Base-by-base conservation (phyloP, 1,140 invertebrate genomes). In the Zaprionus africanus region DNA sequence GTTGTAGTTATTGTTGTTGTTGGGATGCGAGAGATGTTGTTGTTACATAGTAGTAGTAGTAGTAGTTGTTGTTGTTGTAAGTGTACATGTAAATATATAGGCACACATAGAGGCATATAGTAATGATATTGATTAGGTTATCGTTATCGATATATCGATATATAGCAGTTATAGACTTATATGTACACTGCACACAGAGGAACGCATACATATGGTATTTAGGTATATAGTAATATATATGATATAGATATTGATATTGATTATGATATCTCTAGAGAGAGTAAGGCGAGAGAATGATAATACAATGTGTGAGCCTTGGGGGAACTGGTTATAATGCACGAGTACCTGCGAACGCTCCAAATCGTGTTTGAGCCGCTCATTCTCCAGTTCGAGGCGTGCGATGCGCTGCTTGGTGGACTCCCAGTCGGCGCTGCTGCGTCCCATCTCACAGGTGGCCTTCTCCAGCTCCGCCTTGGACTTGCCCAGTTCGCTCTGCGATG, bases 401-500 rank as follows among this genome's bases (percentile, higher is more conserved):
- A 97, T 93, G n/a, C 96, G 94, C 86, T 98, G 97, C 92, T 97
- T 97, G 34, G 97, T 96, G 51, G 96, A 96, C 92, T 98, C 97
- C 96, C 97, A 98, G 93, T 98, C 97, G 43, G 96, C 96, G 15
- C 96, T 96, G 81, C 96, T 97, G 73, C 97, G 95, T 28, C 97
- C 97, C 36, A 97, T 97, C 93, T 98, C 97, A 70, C 96, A 96
- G 26, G 97, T 96, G 17, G 97, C 96, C 93, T 98, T 98, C 82
- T 98, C 98, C 53, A 98, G 93, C 91, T 98, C 97, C 11, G 97
- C 97, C 93, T 98, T 98, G 54, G 97, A 98, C 93, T 98, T 98
- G 53, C 98, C 98, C 41, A 99, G 93, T 92, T 98, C 98, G 4
- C 97, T 97, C 91, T 98, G 98, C 17, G 97, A 98, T 81, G 96